Conservation (phyloP, 92 coral and sea anemone genomes). For the Parazoanthus atlanticus region DNA sequence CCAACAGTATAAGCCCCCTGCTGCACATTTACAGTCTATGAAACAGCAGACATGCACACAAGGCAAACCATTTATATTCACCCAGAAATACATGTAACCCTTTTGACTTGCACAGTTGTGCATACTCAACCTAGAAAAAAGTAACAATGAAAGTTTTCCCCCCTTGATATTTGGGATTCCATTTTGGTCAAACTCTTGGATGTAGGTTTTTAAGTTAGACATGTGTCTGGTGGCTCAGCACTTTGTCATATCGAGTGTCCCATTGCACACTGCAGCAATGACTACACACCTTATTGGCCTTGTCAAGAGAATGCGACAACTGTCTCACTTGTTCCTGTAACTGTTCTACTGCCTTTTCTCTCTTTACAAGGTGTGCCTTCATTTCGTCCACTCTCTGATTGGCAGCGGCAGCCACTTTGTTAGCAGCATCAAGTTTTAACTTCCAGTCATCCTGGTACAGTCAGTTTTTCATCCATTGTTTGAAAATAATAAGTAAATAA, state of each 20-base stretch:
- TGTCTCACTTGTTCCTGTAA: conserved; percentile 75
- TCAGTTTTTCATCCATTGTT: not conserved
- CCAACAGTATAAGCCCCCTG: too few relatives aligned
- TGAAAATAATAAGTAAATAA: not conserved
- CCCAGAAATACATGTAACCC: too few relatives aligned
- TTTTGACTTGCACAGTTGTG: too few relatives aligned
- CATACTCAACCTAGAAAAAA: too few relatives aligned
- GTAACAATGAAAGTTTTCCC: too few relatives aligned
- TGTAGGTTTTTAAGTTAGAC: not conserved
- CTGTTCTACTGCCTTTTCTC: conserved; percentile 53
- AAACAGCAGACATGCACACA: too few relatives aligned
- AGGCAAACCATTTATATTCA: too few relatives aligned
- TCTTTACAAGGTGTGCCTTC: conserved; percentile 50
- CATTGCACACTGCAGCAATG: not conserved
- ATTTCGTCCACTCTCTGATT: conserved; percentile 70
- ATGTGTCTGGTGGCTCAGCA: not conserved
- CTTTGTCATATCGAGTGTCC: not conserved
- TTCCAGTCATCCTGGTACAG: conserved; percentile 45
- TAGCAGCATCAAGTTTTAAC: conserved; percentile 68
- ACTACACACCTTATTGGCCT: conserved; percentile 67
- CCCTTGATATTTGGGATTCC: too few relatives aligned
- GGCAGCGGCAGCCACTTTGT: conserved; percentile 61
- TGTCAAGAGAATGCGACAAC: conserved; percentile 60
- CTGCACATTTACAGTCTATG: too few relatives aligned
- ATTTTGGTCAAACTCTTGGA: too few relatives aligned